phyloP scores from a whole-genome alignment of 2,113 vertebrate species.

The Sinocyclocheilus anshuiensis region DNA sequence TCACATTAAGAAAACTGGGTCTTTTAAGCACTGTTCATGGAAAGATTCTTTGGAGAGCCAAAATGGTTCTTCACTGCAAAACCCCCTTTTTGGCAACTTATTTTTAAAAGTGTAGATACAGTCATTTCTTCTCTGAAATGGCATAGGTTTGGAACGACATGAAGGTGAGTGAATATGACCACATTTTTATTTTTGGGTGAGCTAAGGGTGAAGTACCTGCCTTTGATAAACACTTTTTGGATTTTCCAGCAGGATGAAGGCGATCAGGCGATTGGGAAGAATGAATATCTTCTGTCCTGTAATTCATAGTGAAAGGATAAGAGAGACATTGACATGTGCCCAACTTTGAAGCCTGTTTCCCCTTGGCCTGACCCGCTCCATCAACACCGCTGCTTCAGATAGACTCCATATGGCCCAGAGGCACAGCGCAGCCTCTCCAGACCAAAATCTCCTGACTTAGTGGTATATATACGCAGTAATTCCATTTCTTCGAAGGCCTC shows the following conservation, averaged over 20 bases:
- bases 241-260: constrained; percentile 3
- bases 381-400: constrained; percentile 35
- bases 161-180: neutral
- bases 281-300: constrained; percentile 42
- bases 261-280: constrained; percentile 15
- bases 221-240: constrained; percentile 13
- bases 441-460: constrained; percentile 38
- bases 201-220: neutral
- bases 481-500: constrained; percentile 44
- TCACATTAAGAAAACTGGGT: no score
- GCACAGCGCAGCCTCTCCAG: constrained; percentile 29
- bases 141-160: constrained; percentile 1
- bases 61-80: no score
- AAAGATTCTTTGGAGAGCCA: no score
- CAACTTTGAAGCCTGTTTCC: constrained; percentile 41
- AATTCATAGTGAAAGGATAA: constrained; percentile 25
- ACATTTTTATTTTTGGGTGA: constrained; percentile 8
- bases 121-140: neutral
- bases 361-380: constrained; percentile 31
- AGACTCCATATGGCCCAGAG: constrained; percentile 49
- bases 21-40: no score
- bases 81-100: no score
- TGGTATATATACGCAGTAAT: constrained; percentile 16
- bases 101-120: neutral
- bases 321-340: constrained; percentile 41